A percentile compares a stretch with the other conserved stretches of the same genome.
phyloP scores from a whole-genome alignment of 1,140 invertebrate genomes.

The Fragariocoptes setiger region DNA sequence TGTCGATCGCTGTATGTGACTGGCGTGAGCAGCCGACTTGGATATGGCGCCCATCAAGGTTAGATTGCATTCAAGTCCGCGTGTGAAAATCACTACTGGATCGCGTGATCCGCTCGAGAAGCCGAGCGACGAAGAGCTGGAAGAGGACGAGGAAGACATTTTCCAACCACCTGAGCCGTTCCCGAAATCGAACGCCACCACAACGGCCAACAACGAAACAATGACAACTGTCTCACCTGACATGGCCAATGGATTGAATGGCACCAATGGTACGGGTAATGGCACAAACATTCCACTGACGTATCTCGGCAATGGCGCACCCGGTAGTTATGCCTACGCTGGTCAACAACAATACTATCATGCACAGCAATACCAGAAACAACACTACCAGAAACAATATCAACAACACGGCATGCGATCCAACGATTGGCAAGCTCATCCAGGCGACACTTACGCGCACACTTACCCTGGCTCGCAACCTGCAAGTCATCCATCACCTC shows the following conservation, averaged over 20 bases:
- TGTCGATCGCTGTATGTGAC: no score
- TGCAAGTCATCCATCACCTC: no score
- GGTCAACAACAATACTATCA: no score
- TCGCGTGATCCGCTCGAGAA: conserved; percentile 6
- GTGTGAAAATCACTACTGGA: conserved; percentile 5
- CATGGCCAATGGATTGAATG: neutral
- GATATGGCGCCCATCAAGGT: conserved; percentile 2
- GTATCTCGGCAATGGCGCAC: neutral
- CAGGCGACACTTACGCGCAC: no score
- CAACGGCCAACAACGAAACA: neutral
- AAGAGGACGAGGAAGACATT: conserved; percentile 4
- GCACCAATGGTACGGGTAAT: neutral
- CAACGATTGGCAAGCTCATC: no score
- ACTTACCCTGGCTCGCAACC: no score
- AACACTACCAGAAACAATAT: neutral
- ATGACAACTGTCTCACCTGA: no score
- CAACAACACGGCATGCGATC: no score
- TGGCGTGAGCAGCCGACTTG: conserved; percentile 3
- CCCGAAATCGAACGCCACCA: conserved; percentile 1
- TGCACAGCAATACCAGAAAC: neutral
- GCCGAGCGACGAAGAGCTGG: conserved; percentile 1
- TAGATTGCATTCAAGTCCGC: conserved; percentile 5
- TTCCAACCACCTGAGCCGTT: conserved; percentile 6
- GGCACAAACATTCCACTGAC: neutral
- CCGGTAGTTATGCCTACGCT: neutral